Percentiles rank a stretch among this genome's conserved stretches.
Conservation (phyloP, 2,797 vertebrate species). For the Triplophysa bombifrons region DNA sequence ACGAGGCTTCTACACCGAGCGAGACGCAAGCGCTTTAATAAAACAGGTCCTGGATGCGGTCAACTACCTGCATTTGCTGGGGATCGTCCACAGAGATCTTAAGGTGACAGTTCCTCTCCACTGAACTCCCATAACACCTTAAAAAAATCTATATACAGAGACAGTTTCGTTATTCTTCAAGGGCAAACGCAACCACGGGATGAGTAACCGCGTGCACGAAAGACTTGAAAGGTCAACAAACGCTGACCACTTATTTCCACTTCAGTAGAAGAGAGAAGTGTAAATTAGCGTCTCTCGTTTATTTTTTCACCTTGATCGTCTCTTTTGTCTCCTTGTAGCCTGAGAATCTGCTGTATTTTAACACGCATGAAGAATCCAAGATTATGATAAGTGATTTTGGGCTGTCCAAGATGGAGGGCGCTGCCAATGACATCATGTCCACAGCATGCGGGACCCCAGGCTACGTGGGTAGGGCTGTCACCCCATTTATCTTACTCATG, state of each 20-base stretch:
- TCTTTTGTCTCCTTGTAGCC: conserved; percentile 74
- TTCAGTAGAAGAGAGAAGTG: not conserved
- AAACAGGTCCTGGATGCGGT: conserved; percentile 94
- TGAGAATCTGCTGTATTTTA: conserved; percentile 93
- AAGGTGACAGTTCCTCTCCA: conserved; percentile 78
- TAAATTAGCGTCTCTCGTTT: not conserved
- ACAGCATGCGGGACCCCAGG: conserved; percentile 95
- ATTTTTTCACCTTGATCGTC: not conserved
- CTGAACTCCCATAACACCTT: conserved; percentile 21
- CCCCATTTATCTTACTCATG: not conserved
- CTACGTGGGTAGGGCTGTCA: conserved; percentile 87
- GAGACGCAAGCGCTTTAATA: conserved; percentile 93
- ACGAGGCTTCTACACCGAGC: conserved; percentile 96
- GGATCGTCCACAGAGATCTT: conserved; percentile 94
- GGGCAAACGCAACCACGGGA: not conserved
- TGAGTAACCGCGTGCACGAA: not conserved
- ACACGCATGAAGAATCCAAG: conserved; percentile 93
- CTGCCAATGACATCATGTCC: conserved; percentile 92
- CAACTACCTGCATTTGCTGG: conserved; percentile 93
- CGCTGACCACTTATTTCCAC: not conserved
- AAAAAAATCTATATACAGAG: not conserved
- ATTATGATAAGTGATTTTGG: conserved; percentile 99
- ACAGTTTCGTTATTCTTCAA: not conserved
- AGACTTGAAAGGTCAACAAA: not conserved
- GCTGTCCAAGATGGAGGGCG: conserved; percentile 95